Conservation (phyloP, 37 sponge, comb jelly and placozoan species). For the Theonella swinhoei region DNA sequence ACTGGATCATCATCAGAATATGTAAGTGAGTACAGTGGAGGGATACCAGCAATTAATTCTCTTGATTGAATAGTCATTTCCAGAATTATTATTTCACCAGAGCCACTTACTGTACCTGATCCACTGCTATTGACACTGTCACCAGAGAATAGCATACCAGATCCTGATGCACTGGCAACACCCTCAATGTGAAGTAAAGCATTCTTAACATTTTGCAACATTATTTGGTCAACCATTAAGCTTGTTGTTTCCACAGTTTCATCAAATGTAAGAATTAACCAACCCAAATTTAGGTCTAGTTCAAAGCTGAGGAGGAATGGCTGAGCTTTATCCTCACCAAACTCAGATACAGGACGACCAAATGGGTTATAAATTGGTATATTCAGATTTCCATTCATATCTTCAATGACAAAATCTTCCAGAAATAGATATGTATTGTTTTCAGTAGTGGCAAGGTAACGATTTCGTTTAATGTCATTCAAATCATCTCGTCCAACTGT, state of each 20-base stretch:
- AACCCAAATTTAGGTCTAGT: constrained; percentile 69
- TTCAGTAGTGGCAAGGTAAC: constrained; percentile 57
- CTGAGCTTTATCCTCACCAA: constrained; percentile 27
- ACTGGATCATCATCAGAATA: constrained; percentile 69
- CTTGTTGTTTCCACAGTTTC: constrained; percentile 75
- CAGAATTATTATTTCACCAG: background rate
- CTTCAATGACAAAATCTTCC: constrained; percentile 54
- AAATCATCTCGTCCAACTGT: constrained; percentile 78
- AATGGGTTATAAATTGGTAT: constrained; percentile 58
- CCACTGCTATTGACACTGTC: constrained; percentile 8
- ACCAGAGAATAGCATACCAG: background rate
- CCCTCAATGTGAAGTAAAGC: background rate
- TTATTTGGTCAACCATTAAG: constrained; percentile 56
- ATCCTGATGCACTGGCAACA: constrained; percentile 8
- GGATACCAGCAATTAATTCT: constrained; percentile 44
- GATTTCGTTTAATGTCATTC: constrained; percentile 81
- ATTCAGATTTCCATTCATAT: constrained; percentile 75
- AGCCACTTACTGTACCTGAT: constrained; percentile 8
- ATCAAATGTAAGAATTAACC: constrained; percentile 82
- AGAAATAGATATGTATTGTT: constrained; percentile 69
- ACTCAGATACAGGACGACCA: constrained; percentile 35
- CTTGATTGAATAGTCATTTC: constrained; percentile 9
- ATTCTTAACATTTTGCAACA: constrained; percentile 61
- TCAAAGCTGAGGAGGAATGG: constrained; percentile 67
- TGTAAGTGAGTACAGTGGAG: constrained; percentile 52